Evolutionary conservation across 2,888 invertebrate species (phyloP), one percentile per base, ranked within the genome.

Genomic region (Melinopterus prodromus): DNA sequence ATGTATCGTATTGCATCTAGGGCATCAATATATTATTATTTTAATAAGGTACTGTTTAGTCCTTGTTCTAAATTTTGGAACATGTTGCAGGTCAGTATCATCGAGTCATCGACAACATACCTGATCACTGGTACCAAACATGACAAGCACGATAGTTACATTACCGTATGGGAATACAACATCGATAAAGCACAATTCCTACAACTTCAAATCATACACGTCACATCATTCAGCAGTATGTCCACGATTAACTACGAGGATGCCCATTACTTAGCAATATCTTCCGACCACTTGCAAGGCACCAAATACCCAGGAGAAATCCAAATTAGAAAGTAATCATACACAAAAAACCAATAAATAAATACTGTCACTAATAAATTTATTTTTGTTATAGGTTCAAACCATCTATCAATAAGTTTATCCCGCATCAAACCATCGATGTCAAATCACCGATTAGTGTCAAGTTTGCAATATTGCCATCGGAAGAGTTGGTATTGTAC

Each of bases 401-500:
- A 77, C 69, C 80, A 77, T 72, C 69, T 6, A 79, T 80, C 0
- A 79, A 84, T 37, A 78, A 84, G 74, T 90, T 90, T 77, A 78
- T 83, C 12, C 84, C 87, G 4, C 86, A 87, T 78, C 91, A 91
- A 85, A 86, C 86, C 16, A 84, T 91, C n/a, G 83, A 87, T 14
- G 83, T 89, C 6, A 85, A 85, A 38, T 85, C 85, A 16, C 88
- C 89, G 9, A 82, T 86, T 0, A 86, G 89, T 80, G 83, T 90
- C 6, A 86, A 87, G 80, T 91, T 91, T 79, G 83, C 87, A 6
- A 77, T 87, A 6, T 82, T 91, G n/a, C 85, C 88, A 0, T 88
- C 90, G 0, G 82, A 88, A 12, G 91, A 91, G 84, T 85, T 91
- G 36, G 84, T 91, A 15, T 83, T 91, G 0, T 89, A 90, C 80